A percentile compares a stretch with the other conserved stretches of the same genome.
phyloP scores from a whole-genome alignment of 2,888 invertebrate genomes.

The Ectemnius continuus region DNA sequence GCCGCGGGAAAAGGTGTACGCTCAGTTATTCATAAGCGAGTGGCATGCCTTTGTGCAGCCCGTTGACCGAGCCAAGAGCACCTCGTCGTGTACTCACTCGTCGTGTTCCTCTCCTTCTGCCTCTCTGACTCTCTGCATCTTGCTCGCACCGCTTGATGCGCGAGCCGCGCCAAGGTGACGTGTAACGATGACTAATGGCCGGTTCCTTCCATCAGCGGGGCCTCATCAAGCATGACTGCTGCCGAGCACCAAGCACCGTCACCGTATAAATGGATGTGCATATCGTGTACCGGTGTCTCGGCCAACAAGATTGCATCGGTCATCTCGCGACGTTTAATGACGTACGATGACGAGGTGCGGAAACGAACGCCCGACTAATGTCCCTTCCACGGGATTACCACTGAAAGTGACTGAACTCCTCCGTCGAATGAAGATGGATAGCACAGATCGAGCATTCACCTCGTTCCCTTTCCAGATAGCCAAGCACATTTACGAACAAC shows the following conservation, averaged over 20 bases:
- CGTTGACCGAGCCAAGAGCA: slow-evolving; percentile 35
- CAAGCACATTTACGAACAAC: too few relatives aligned
- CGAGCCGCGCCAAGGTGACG: slow-evolving; percentile 53
- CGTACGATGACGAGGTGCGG: slow-evolving; percentile 29
- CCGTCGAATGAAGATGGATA: too few relatives aligned
- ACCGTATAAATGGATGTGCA: slow-evolving; percentile 62
- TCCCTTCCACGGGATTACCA: too few relatives aligned
- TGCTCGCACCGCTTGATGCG: background rate
- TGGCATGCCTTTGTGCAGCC: slow-evolving; percentile 33
- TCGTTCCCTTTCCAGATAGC: too few relatives aligned
- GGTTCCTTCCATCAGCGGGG: slow-evolving; percentile 56
- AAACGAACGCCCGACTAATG: slow-evolving; percentile 8
- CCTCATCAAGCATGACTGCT: slow-evolving; percentile 62
- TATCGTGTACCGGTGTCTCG: slow-evolving; percentile 47
- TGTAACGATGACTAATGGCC: slow-evolving; percentile 65
- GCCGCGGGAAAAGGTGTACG: slow-evolving; percentile 26
- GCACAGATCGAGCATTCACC: too few relatives aligned
- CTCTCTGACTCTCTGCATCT: background rate
- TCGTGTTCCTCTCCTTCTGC: slow-evolving; percentile 35
- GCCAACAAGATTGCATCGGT: slow-evolving; percentile 55
- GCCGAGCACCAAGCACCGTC: slow-evolving; percentile 46
- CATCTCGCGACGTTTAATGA: slow-evolving; percentile 29
- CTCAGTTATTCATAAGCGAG: slow-evolving; percentile 56
- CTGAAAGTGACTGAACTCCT: too few relatives aligned
- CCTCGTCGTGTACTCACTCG: slow-evolving; percentile 7